phyloP scores from a whole-genome alignment of 2,113 vertebrate genomes.

The Lethenteron reissneri region DNA sequence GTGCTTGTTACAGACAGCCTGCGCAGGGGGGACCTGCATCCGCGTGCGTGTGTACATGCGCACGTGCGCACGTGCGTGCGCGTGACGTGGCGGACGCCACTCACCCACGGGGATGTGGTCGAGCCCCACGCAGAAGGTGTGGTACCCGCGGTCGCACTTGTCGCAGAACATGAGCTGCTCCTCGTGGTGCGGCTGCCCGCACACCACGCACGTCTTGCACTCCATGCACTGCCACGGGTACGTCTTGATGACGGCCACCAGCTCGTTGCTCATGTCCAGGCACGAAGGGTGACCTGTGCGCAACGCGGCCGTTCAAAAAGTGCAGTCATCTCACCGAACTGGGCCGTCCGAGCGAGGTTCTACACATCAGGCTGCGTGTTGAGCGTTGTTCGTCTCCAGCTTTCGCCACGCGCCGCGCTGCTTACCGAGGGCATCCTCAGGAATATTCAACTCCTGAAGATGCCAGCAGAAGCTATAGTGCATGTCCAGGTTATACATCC shows the following conservation, averaged over 20 bases:
- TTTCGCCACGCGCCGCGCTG: no score
- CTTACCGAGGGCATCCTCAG: no score
- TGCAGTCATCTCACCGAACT: no score
- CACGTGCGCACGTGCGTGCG: background rate
- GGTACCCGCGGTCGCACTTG: constrained; percentile 82
- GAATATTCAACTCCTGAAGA: no score
- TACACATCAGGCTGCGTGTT: no score
- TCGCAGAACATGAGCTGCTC: constrained; percentile 99
- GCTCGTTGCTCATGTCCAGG: constrained; percentile 64
- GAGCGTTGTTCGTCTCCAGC: no score
- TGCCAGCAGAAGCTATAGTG: no score
- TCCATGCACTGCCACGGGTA: constrained; percentile 99
- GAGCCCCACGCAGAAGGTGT: constrained; percentile 95
- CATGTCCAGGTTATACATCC: no score
- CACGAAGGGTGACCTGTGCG: constrained; percentile 80
- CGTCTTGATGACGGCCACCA: constrained; percentile 73
- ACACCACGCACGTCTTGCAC: constrained; percentile 86
- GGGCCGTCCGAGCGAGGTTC: no score
- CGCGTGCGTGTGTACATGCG: background rate
- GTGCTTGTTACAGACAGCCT: background rate
- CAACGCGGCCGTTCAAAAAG: background rate
- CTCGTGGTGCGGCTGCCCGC: constrained; percentile 86
- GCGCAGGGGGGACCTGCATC: background rate
- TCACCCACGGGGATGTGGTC: constrained; percentile 69
- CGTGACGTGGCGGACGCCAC: background rate